phyloP scores from a whole-genome alignment of 1,140 invertebrate species.

The Drusus annulatus region DNA sequence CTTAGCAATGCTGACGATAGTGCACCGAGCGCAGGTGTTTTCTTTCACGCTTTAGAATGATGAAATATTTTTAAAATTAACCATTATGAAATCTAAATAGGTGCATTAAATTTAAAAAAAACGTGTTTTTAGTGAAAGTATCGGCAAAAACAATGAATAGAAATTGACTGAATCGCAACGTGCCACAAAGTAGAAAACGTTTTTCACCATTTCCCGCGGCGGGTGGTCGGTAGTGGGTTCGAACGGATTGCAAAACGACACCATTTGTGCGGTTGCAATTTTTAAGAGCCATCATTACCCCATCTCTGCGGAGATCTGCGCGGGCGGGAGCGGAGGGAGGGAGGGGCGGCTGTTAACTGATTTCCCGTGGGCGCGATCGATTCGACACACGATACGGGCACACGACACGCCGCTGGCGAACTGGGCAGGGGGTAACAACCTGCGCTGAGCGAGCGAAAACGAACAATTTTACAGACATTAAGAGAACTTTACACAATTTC shows the following conservation, averaged over 20 bases:
- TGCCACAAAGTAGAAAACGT: neutral
- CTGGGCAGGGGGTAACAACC: neutral
- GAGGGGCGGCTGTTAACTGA: conserved; percentile 54
- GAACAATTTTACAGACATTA: too few species aligned
- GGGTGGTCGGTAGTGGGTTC: conserved; percentile 16
- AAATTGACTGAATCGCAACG: too few species aligned
- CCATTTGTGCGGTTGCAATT: conserved; percentile 47
- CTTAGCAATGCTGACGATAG: too few species aligned
- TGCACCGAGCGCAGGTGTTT: too few species aligned
- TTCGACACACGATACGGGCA: conserved; percentile 57
- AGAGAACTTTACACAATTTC: too few species aligned
- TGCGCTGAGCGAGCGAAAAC: too few species aligned
- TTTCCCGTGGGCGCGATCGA: conserved; percentile 59
- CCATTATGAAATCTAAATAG: too few species aligned
- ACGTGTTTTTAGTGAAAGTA: too few species aligned
- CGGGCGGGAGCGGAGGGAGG: neutral
- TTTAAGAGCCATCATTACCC: conserved; percentile 54
- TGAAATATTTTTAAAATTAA: too few species aligned
- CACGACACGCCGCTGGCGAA: conserved; percentile 28
- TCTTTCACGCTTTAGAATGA: too few species aligned
- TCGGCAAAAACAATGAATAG: too few species aligned
- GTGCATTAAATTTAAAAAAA: too few species aligned
- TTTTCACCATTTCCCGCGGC: neutral
- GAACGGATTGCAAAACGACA: conserved; percentile 18
- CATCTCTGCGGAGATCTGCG: conserved; percentile 8